Base-by-base conservation (phyloP, 1,140 invertebrate species). In the Drosophila parabipectinata region DNA sequence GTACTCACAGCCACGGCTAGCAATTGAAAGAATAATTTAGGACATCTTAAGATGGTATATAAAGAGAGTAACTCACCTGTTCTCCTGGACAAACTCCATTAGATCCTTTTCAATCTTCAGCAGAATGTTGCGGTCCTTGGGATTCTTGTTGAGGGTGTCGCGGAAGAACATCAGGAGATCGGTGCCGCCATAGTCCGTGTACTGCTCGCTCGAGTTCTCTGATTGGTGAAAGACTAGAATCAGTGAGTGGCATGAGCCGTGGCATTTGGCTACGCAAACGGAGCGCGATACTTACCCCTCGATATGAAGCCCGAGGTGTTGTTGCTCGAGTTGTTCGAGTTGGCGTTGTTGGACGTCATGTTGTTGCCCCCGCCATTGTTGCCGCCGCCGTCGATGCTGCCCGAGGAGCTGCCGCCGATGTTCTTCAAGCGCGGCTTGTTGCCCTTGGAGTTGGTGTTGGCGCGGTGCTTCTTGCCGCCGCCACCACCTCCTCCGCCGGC, bases 31-130 rank as follows among this genome's bases (percentile, higher is more conserved):
- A 21, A 34, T 1, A 9, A 14, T 2, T 8, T 9, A 44, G 2
- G 6, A 12, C 0, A 18, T 0, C 1, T 15, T 9, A 0, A 15
- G 4, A n/a, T n/a, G n/a, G 3, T 4, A 41, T 5, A 5, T 41
- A 5, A 4, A 41, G 15, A 15, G 15, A 15, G 15, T 15, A 15
- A 94, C 94, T 94, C 93, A 98, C 95, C 95, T 95, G 45, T 94
- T 94, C 79, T 98, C 97, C 90, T 96, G 96, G 24, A 97, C 95
- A 66, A 98, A 95, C 45, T 94, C 94, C 57, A 95, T 95, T 53
- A 99, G 92, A 88, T 98, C 97, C 77, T 96, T 95, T 92, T 99
- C 98, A 12, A 99, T 96, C 83, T 96, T 95, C 8, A 98, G 92
- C 61, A 99, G 92, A 26, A 97, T 95, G 56, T 95, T 94, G 12